Evolutionary conservation across 2,797 vertebrate species (phyloP).

Genomic region (Limosa lapponica): DNA sequence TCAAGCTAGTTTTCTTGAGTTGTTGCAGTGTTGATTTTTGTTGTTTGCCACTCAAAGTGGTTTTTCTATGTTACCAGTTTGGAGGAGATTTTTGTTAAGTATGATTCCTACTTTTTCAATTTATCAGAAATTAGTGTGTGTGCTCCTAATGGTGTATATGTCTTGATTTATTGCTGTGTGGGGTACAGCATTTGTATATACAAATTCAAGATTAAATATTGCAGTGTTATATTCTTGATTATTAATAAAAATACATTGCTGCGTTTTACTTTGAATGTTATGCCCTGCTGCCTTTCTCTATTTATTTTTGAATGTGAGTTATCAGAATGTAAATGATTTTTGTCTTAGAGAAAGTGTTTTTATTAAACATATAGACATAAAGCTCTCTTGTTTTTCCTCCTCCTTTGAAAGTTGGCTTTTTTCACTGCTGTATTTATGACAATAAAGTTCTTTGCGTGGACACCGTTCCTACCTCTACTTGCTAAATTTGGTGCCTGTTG

Average conservation of each 20-base stretch:
- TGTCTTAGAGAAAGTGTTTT: slow-evolving; percentile 9
- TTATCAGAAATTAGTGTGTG: not conserved
- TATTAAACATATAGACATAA: not conserved
- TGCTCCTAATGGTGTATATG: not conserved
- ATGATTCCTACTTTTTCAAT: not conserved
- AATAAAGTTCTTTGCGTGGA: slow-evolving; percentile 56
- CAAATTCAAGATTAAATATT: slow-evolving; percentile 16
- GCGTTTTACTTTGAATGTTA: slow-evolving; percentile 44
- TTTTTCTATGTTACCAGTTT: not conserved
- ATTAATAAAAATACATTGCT: slow-evolving; percentile 42
- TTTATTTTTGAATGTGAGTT: slow-evolving; percentile 51
- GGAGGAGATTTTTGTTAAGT: not conserved
- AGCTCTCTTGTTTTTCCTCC: rapidly evolving
- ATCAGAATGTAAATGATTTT: slow-evolving; percentile 46
- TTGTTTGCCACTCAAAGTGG: not conserved
- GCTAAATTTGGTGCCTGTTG: not conserved
- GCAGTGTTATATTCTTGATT: slow-evolving; percentile 21
- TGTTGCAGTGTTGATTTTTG: not conserved
- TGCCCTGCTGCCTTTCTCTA: slow-evolving; percentile 36
- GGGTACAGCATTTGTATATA: slow-evolving; percentile 2
- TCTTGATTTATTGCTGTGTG: slow-evolving; percentile 27
- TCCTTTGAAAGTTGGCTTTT: slow-evolving; percentile 21
- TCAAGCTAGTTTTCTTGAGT: not conserved
- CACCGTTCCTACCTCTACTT: not conserved
- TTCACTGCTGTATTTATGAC: slow-evolving; percentile 23